Percentiles rank a stretch among this genome's conserved stretches.
These are phyloP conservation scores for Callorhinus ursinus DNA, from an alignment of 2,113 vertebrate genomes.

Conservation along the genomic window DNA sequence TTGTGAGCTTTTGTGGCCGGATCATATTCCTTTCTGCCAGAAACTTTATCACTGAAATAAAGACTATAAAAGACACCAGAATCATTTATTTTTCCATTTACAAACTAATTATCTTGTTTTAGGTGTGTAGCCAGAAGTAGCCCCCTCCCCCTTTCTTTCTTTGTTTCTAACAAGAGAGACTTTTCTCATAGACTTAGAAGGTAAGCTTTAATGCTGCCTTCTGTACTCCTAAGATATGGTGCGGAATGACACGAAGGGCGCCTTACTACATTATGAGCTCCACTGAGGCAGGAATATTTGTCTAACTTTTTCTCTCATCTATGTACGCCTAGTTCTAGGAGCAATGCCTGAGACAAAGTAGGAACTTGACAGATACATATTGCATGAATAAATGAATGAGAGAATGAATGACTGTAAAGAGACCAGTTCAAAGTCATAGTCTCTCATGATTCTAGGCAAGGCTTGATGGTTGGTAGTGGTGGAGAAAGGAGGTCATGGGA, in stretches of 20 bases:
- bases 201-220: background rate
- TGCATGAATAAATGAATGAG: background rate
- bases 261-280: background rate
- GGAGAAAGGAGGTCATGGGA: background rate
- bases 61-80: background rate
- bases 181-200: background rate
- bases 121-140: background rate
- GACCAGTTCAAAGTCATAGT: background rate
- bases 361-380: background rate
- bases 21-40: background rate
- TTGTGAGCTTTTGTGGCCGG: background rate
- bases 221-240: background rate
- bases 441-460: background rate
- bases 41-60: background rate
- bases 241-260: accelerated
- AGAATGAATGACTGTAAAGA: background rate
- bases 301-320: background rate
- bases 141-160: background rate
- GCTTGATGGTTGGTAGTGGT: background rate
- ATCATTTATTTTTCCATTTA: background rate
- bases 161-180: background rate
- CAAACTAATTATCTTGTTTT: background rate
- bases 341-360: background rate
- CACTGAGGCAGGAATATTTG: background rate
- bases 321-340: background rate